phyloP scores from a whole-genome alignment of 2,888 invertebrate species.

The Malacosoma neustria region DNA sequence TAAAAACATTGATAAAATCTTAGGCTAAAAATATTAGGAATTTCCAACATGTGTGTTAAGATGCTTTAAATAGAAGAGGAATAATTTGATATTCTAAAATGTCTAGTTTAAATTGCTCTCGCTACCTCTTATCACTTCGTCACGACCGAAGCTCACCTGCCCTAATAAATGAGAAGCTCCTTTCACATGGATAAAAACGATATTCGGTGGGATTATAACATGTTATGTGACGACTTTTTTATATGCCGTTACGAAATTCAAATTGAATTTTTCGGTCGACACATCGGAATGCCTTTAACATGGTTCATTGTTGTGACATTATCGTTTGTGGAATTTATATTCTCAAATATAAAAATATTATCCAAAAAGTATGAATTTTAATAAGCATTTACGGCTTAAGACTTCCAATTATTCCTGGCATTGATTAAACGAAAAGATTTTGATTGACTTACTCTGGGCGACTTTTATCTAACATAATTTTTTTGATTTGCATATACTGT shows the following conservation, averaged over 20 bases:
- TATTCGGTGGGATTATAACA: constrained; percentile 11
- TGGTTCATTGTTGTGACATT: not conserved
- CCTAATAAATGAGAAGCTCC: constrained; percentile 31
- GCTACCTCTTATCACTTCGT: not conserved
- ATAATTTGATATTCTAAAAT: too few relatives aligned
- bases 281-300: constrained; percentile 7
- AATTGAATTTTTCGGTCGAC: constrained; percentile 11
- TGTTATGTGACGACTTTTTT: constrained; percentile 11
- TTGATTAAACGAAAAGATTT: too few relatives aligned
- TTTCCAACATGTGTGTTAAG: too few relatives aligned
- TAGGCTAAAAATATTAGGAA: too few relatives aligned
- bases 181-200: constrained; percentile 11
- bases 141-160: constrained; percentile 35
- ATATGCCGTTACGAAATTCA: constrained; percentile 10
- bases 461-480: too few relatives aligned
- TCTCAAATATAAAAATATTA: not conserved
- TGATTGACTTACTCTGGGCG: too few relatives aligned
- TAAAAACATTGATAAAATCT: too few relatives aligned
- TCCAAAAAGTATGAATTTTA: too few relatives aligned
- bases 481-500: too few relatives aligned
- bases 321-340: not conserved
- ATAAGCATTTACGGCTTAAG: too few relatives aligned
- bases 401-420: too few relatives aligned
- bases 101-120: not conserved
- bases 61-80: too few relatives aligned